Percentiles rank a stretch among this genome's conserved stretches.
These are phyloP conservation scores for Clytia hemisphaerica DNA, from an alignment of 30 jellyfish, hydroid and myxozoan species.

Conservation along the genomic window DNA sequence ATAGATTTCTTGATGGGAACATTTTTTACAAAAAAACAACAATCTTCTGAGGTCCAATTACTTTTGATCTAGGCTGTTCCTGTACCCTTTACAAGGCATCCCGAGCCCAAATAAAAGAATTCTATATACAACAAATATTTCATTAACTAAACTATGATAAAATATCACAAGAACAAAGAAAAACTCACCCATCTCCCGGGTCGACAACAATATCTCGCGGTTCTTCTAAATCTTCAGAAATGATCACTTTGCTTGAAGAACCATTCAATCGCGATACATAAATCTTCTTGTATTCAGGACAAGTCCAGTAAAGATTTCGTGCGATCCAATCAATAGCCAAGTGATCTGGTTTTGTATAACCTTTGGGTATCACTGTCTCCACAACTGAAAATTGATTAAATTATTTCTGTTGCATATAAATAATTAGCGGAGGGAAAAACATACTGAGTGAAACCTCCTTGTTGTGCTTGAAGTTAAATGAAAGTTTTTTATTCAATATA, in stretches of 20 bases:
- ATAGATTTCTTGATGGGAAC: no score
- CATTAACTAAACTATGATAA: neutral
- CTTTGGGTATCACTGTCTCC: constrained; percentile 26
- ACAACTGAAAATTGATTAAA: constrained; percentile 1
- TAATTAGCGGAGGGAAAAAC: no score
- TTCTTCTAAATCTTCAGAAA: constrained; percentile 27
- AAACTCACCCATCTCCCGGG: constrained; percentile 73
- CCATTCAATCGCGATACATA: constrained; percentile 75
- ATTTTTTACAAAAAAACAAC: no score
- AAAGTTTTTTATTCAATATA: no score
- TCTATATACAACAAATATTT: no score
- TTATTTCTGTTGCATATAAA: no score
- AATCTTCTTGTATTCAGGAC: constrained; percentile 62
- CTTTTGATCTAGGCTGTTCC: no score
- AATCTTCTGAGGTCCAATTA: no score
- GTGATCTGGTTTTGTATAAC: constrained; percentile 26
- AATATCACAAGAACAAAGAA: neutral
- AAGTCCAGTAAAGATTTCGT: constrained; percentile 89
- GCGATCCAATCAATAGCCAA: constrained; percentile 88
- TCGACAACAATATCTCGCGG: constrained; percentile 90
- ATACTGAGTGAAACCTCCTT: no score
- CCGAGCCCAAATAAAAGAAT: no score
- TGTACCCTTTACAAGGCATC: no score
- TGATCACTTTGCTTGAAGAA: constrained; percentile 29
- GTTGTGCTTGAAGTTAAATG: no score